These are phyloP conservation scores for Alviniconcha marisindica DNA, from an alignment of 1,140 invertebrate species.

Conservation along the genomic window DNA sequence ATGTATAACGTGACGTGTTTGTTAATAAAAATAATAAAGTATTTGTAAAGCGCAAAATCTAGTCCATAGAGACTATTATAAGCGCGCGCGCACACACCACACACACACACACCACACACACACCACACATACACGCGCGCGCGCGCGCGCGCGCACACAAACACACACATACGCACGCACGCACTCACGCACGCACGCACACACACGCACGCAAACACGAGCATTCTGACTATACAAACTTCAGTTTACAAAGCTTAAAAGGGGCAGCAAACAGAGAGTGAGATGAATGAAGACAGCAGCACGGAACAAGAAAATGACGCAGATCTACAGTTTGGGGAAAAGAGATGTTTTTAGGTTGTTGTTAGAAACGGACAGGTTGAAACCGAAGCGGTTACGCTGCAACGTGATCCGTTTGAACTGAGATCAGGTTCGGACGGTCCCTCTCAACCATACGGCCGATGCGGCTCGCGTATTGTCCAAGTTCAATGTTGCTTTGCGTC, in stretches of 20 bases:
- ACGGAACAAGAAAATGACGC: not conserved
- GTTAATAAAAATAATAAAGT: not conserved
- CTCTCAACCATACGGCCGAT: no score
- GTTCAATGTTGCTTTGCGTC: no score
- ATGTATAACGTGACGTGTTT: not conserved
- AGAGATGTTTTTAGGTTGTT: not conserved
- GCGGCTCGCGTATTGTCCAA: no score
- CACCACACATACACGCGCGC: no score
- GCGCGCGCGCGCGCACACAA: no score
- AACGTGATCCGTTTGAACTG: no score
- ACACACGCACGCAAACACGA: constrained; percentile 5
- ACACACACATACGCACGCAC: not conserved
- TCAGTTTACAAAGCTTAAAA: not conserved
- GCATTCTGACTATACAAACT: not conserved
- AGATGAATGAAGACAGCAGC: not conserved
- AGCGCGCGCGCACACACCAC: no score
- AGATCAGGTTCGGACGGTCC: no score
- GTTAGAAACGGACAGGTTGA: not conserved
- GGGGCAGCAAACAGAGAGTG: not conserved
- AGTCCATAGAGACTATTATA: no score
- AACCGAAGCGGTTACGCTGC: not conserved
- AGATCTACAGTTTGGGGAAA: no score
- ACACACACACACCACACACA: no score
- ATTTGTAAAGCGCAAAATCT: not conserved
- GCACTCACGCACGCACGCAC: not conserved